Evolutionary conservation across 1,140 invertebrate species (phyloP).

Genomic region (Melipona quadrifasciata): DNA sequence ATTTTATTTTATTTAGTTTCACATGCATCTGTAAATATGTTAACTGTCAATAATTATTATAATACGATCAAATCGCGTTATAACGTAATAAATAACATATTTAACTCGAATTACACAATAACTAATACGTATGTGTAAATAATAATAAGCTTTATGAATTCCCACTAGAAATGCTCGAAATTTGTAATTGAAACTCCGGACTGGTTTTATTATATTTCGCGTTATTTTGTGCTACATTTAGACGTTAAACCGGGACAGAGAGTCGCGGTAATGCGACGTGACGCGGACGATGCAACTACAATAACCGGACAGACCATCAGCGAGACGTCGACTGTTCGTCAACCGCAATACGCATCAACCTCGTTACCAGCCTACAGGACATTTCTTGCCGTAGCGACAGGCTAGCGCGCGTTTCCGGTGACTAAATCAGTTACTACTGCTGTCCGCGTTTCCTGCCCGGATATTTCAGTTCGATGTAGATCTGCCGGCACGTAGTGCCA

Average conservation of each 20-base stretch:
- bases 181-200: background rate
- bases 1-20: too few relatives aligned
- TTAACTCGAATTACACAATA: too few relatives aligned
- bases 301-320: background rate
- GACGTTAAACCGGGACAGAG: background rate
- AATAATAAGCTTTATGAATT: too few relatives aligned
- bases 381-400: conserved; percentile 31
- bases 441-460: conserved; percentile 5
- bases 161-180: background rate
- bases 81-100: too few relatives aligned
- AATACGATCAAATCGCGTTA: too few relatives aligned
- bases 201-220: background rate
- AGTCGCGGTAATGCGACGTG: background rate
- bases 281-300: background rate
- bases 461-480: conserved; percentile 5
- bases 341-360: conserved; percentile 44
- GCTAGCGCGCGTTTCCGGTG: conserved; percentile 6
- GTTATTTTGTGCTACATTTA: background rate
- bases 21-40: too few relatives aligned
- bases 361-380: conserved; percentile 30
- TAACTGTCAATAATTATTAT: too few relatives aligned
- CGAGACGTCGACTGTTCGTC: conserved; percentile 35
- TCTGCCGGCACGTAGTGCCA: background rate
- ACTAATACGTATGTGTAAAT: too few relatives aligned
- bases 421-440: conserved; percentile 37